Evolutionary conservation across 2,797 vertebrate genomes (phyloP), one percentile per base, ranked within the genome.

Genomic region (Parauchenoglanis punctatus): DNA sequence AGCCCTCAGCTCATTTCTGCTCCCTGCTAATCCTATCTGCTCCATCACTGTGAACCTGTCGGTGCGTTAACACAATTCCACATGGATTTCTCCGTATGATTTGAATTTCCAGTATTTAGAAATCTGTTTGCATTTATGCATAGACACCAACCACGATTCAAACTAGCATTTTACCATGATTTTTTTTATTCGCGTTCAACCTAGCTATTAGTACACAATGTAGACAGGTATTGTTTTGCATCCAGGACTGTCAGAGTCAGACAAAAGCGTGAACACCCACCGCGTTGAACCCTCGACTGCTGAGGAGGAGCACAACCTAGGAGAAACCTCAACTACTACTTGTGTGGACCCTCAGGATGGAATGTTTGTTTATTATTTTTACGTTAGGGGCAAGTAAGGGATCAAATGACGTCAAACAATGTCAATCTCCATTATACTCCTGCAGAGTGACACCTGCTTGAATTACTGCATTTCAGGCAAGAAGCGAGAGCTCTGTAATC

Each of bases 401-500:
- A 86, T 78, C 63, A 28, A 68, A 52, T 23, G 46, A 85, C 72
- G 49, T 80, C 28, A 85, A 70, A 67, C 76, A 73, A 56, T 7
- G 12, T 84, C 84, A 84, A 44, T 84, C 81, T 81, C 78, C 20
- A 81, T 87, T 83, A 81, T 76, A 52, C 61, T 75, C 61, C 84
- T 86, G 31, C 59, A 13, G 86, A 23, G 56, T 76, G 84, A 88
- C 84, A 87, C 87, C 85, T 84, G 75, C 87, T 85, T 15, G n/a
- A 52, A 72, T 87, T 44, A 76, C 46, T 44, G 35, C 61, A 31
- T 31, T 82, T 8, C 3, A 75, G 68, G 20, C 68, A 31, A 18
- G 7, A 83, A 67, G 58, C 7, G 13, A n/a, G 52, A 78, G 76
- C 54, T 73, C n/a, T 65, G 54, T 80, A 65, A 28, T 87, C 11